Evolutionary conservation across 2,888 invertebrate species (phyloP).

Genomic region (Plebejus anna): DNA sequence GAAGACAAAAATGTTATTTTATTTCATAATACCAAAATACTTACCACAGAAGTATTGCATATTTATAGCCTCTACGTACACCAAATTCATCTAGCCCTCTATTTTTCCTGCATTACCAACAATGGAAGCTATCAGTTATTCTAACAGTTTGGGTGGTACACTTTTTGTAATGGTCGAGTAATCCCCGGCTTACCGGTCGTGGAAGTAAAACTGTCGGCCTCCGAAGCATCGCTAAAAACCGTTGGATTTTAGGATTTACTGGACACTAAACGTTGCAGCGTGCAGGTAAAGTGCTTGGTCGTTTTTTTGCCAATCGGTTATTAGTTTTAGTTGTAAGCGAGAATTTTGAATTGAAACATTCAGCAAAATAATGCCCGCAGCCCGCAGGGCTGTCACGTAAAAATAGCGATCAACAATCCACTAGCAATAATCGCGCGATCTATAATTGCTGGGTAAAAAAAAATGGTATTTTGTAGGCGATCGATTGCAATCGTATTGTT

Average conservation of each 20-base stretch:
- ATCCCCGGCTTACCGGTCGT: conserved; percentile 58
- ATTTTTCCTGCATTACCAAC: background rate
- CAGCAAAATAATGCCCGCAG: background rate
- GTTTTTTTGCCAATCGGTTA: conserved; percentile 17
- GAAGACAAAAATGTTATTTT: no score
- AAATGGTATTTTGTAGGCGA: no score
- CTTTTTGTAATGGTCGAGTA: conserved; percentile 46
- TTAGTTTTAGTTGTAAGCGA: background rate
- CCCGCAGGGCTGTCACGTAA: no score
- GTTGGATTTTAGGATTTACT: conserved; percentile 61
- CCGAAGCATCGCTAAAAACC: conserved; percentile 60
- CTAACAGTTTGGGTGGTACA: conserved; percentile 35
- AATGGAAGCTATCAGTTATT: conserved; percentile 25
- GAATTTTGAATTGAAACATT: background rate
- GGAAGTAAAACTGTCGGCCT: conserved; percentile 55
- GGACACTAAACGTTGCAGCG: conserved; percentile 48
- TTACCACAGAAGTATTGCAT: background rate
- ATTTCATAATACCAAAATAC: background rate
- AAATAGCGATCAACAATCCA: no score
- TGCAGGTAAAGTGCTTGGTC: conserved; percentile 31
- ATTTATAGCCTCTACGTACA: background rate
- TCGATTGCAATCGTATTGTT: no score
- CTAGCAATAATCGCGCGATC: no score
- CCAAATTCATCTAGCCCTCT: background rate
- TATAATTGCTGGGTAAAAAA: no score